Conservation (phyloP, 2,888 invertebrate species). For the Euplexia lucipara region DNA sequence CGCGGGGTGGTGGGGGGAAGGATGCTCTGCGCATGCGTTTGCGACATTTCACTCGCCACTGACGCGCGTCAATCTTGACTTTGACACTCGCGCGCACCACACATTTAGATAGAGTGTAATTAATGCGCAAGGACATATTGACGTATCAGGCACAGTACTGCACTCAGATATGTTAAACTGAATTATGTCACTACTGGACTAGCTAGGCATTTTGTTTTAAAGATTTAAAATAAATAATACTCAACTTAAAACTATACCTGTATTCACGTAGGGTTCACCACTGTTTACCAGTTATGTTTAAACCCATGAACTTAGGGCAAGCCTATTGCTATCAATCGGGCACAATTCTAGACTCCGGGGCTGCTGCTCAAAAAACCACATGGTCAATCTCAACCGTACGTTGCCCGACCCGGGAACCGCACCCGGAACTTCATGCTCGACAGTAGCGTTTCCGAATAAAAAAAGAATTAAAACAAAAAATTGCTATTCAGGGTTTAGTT, state of each 20-base stretch:
- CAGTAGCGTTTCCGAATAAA: no score
- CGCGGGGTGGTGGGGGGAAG: conserved; percentile 47
- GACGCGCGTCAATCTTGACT: conserved; percentile 73
- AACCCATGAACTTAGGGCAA: no score
- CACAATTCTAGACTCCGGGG: no score
- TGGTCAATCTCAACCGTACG: no score
- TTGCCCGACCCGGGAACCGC: no score
- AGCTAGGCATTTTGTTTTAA: conserved; percentile 4
- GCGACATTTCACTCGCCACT: conserved; percentile 78
- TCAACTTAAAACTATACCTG: no score
- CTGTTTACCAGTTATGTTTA: no score
- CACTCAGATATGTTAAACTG: conserved; percentile 51
- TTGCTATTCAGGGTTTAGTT: conserved; percentile 1
- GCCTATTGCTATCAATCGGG: no score
- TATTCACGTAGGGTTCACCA: no score
- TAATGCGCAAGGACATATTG: conserved; percentile 61
- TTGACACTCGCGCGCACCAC: conserved; percentile 66
- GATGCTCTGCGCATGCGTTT: conserved; percentile 66
- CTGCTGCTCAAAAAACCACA: no score
- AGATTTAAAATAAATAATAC: neutral
- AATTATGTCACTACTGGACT: conserved; percentile 49
- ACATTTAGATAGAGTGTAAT: conserved; percentile 65
- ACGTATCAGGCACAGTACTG: conserved; percentile 49
- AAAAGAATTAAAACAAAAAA: neutral
- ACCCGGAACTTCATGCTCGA: no score